These are phyloP conservation scores for Scleropages formosus DNA, from an alignment of 2,797 vertebrate genomes.

Conservation along the genomic window DNA sequence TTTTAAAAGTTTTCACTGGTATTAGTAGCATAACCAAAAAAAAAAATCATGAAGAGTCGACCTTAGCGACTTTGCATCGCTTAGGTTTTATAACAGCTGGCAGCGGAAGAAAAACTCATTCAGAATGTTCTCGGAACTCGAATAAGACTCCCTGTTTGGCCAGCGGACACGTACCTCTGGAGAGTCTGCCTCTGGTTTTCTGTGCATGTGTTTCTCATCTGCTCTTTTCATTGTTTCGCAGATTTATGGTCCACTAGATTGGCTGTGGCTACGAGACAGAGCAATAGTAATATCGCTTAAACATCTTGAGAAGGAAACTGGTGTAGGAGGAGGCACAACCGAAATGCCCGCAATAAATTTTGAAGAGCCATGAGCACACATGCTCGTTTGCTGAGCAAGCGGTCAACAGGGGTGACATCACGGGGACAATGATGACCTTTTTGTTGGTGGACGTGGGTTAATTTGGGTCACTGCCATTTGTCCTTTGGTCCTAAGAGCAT, in stretches of 20 bases:
- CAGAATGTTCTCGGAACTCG: not conserved
- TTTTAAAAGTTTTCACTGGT: not conserved
- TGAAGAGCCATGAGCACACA: not conserved
- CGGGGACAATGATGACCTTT: conserved; percentile 8
- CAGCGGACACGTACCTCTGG: not conserved
- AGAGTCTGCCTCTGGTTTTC: conserved; percentile 7
- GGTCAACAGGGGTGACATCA: not conserved
- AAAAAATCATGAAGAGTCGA: not conserved
- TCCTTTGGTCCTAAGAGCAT: not conserved
- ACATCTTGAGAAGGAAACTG: not conserved
- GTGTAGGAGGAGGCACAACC: not conserved
- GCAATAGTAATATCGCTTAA: too few species aligned
- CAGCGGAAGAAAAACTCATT: not conserved
- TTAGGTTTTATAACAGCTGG: conserved; percentile 14
- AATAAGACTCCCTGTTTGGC: not conserved
- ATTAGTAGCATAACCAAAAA: not conserved
- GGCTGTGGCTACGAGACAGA: conserved; percentile 51
- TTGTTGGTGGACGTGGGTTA: not conserved
- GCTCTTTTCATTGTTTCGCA: conserved; percentile 57
- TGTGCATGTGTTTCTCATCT: too few species aligned
- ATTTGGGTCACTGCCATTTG: not conserved
- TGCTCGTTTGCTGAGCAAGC: conserved; percentile 14
- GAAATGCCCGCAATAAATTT: too few species aligned
- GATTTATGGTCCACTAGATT: conserved; percentile 74
- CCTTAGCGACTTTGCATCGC: not conserved